A percentile compares a stretch with the other conserved stretches of the same genome.
These are phyloP conservation scores for Lamprotornis superbus DNA, from an alignment of 2,113 vertebrate species.

Conservation along the genomic window DNA sequence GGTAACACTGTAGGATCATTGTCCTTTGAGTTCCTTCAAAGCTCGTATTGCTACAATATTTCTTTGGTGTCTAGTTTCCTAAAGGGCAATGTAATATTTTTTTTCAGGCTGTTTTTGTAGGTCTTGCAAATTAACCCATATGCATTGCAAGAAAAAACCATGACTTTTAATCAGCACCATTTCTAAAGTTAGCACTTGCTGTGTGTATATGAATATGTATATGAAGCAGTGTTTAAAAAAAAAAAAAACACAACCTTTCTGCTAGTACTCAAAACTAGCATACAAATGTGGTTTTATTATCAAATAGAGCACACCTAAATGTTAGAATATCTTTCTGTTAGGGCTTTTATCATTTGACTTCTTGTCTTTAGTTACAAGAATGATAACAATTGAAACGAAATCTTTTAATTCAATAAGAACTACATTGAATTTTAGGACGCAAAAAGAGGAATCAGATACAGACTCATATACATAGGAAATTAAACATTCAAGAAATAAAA, in stretches of 20 bases:
- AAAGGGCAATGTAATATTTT: constrained; percentile 80
- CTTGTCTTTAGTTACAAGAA: constrained; percentile 75
- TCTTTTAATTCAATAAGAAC: constrained; percentile 76
- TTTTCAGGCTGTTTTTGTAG: constrained; percentile 62
- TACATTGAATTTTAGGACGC: constrained; percentile 69
- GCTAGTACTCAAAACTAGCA: constrained; percentile 24
- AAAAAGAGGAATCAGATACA: constrained; percentile 64
- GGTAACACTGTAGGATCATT: constrained; percentile 97
- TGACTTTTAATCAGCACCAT: constrained; percentile 66
- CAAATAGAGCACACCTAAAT: constrained; percentile 61
- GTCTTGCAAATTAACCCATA: constrained; percentile 76
- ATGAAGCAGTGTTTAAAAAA: constrained; percentile 21
- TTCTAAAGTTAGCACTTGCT: constrained; percentile 55
- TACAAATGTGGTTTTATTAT: constrained; percentile 70
- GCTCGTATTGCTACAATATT: constrained; percentile 93
- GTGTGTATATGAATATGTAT: constrained; percentile 51
- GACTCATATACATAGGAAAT: constrained; percentile 67
- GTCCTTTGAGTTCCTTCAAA: constrained; percentile 87
- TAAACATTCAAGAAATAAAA: constrained; percentile 69
- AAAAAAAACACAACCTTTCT: constrained; percentile 21
- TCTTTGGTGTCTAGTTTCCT: constrained; percentile 88
- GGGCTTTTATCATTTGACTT: constrained; percentile 65
- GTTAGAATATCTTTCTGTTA: constrained; percentile 65
- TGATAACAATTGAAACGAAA: constrained; percentile 75
- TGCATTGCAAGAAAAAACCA: constrained; percentile 59